A percentile compares a stretch with the other conserved stretches of the same genome.
Conservation (phyloP, 2,888 invertebrate genomes). For the Meiosimyza platycephala region DNA sequence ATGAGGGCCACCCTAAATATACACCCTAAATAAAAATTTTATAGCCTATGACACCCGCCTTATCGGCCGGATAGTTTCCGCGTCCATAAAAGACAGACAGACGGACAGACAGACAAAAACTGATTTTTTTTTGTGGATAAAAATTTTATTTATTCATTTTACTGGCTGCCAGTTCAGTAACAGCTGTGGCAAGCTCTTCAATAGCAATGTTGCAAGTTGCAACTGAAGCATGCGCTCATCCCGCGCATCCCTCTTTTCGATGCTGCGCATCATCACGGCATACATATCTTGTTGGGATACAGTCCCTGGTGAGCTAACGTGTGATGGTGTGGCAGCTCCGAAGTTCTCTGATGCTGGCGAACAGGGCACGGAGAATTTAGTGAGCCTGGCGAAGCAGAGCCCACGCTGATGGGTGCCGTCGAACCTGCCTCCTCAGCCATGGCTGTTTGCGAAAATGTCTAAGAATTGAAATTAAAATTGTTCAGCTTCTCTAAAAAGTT, state of each 20-base stretch:
- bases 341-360: background rate
- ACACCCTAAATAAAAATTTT: too few relatives aligned
- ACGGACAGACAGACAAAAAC: too few relatives aligned
- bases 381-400: too few relatives aligned
- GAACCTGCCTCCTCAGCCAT: background rate
- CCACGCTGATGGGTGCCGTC: too few relatives aligned
- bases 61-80: too few relatives aligned
- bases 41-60: too few relatives aligned
- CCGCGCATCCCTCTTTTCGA: background rate
- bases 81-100: too few relatives aligned
- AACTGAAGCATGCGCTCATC: background rate
- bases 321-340: background rate
- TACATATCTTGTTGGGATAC: background rate
- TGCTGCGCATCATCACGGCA: background rate
- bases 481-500: background rate
- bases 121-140: too few relatives aligned
- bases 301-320: background rate
- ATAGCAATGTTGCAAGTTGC: background rate
- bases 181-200: background rate
- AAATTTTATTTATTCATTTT: too few relatives aligned
- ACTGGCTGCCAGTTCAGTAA: too few relatives aligned
- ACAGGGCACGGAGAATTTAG: background rate
- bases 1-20: too few relatives aligned
- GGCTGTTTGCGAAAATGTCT: background rate
- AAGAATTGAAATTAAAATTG: background rate